Percentiles rank a stretch among this genome's conserved stretches.
Conservation (phyloP, 1,140 invertebrate genomes). For the Coboldia fuscipes region DNA sequence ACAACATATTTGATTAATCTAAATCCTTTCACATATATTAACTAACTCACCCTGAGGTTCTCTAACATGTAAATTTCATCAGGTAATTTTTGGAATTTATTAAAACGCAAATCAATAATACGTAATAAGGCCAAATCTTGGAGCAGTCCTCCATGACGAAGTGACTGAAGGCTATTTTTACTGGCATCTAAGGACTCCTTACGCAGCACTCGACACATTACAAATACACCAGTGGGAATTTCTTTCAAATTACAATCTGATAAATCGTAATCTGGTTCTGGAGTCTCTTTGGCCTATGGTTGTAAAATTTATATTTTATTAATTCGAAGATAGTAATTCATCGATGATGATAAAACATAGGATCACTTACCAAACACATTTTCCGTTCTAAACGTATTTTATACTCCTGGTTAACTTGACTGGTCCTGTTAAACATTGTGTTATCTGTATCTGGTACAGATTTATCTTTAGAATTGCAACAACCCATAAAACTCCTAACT, state of each 20-base stretch:
- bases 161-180: constrained; percentile 37
- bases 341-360: neutral
- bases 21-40: constrained; percentile 1
- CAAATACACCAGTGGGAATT: constrained; percentile 50
- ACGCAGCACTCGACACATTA: constrained; percentile 52
- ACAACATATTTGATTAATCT: constrained; percentile 1
- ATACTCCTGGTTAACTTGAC: no score
- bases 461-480: no score
- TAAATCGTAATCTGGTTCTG: constrained; percentile 51
- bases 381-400: constrained; percentile 28
- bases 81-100: constrained; percentile 38
- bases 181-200: constrained; percentile 45
- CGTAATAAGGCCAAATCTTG: constrained; percentile 41
- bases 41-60: constrained; percentile 29
- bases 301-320: neutral
- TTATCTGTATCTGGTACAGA: no score
- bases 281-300: constrained; percentile 44
- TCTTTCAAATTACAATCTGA: constrained; percentile 43
- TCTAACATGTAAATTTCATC: constrained; percentile 33
- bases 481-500: no score
- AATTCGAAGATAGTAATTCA: neutral
- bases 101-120: constrained; percentile 46
- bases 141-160: constrained; percentile 46
- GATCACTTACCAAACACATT: constrained; percentile 24
- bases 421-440: no score